Conservation (phyloP, 2,888 invertebrate genomes). For the Nomada fucata region DNA sequence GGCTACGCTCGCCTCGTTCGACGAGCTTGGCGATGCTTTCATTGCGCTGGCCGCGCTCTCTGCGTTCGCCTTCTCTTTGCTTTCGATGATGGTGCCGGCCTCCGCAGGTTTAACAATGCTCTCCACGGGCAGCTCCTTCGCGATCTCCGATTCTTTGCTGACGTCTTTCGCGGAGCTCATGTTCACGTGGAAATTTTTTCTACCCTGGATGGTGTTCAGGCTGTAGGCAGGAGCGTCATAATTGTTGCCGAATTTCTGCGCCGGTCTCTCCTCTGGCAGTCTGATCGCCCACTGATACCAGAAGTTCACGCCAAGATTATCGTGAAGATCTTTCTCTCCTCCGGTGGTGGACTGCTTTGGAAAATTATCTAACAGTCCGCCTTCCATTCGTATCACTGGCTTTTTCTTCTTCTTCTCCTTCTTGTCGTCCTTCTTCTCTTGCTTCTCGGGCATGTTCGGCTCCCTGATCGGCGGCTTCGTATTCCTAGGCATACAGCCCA, state of each 20-base stretch:
- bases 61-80: background rate
- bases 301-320: constrained; percentile 41
- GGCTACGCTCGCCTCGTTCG: constrained; percentile 15
- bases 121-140: background rate
- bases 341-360: constrained; percentile 11
- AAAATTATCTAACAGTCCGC: background rate
- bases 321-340: background rate
- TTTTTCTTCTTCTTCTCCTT: constrained; percentile 73
- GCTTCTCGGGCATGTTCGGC: constrained; percentile 72
- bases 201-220: background rate
- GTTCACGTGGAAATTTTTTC: background rate
- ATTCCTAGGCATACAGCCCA: constrained; percentile 55
- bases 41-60: constrained; percentile 7
- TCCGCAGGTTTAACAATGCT: background rate
- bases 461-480: constrained; percentile 74
- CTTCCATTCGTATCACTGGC: constrained; percentile 70
- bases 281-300: constrained; percentile 74
- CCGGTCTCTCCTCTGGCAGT: constrained; percentile 27
- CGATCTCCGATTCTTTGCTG: background rate
- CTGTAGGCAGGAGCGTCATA: background rate
- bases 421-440: constrained; percentile 69
- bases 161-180: constrained; percentile 18
- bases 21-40: background rate
- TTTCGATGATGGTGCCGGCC: background rate
- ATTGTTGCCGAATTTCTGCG: background rate